A percentile compares a stretch with the other conserved stretches of the same genome.
Conservation (phyloP, 2,113 vertebrate species). For the Podarcis raffonei region DNA sequence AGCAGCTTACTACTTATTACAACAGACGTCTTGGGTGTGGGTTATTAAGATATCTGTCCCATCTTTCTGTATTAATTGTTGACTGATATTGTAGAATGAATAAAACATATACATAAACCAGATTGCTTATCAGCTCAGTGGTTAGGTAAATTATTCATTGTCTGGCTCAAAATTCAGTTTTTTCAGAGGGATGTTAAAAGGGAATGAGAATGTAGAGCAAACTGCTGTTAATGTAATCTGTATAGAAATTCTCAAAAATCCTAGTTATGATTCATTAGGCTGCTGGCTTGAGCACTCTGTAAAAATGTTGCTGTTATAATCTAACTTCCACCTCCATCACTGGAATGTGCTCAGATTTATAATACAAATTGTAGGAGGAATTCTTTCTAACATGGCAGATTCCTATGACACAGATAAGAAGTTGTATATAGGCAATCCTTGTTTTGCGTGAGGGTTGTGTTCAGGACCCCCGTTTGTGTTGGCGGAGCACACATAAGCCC, state of each 20-base stretch:
- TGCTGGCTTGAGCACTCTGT: not conserved
- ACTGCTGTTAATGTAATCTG: not conserved
- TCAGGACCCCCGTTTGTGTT: no score
- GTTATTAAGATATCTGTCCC: not conserved
- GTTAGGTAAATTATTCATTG: not conserved
- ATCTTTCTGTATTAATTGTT: not conserved
- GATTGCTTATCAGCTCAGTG: not conserved
- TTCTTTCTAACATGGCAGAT: no score
- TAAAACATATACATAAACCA: not conserved
- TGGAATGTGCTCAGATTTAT: not conserved
- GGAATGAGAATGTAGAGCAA: not conserved
- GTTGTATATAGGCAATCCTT: no score
- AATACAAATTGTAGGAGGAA: no score
- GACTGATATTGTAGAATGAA: not conserved
- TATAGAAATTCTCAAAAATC: not conserved
- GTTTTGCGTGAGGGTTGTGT: no score
- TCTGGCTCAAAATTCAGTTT: not conserved
- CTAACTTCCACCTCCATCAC: not conserved
- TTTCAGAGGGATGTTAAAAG: not conserved
- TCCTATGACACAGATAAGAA: not conserved
- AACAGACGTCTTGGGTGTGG: not conserved
- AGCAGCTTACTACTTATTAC: slow-evolving; percentile 55
- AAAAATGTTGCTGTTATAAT: no score
- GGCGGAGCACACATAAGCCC: no score
- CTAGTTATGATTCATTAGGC: not conserved